Conservation (phyloP, 2,797 vertebrate species). For the Valencia hispanica region DNA sequence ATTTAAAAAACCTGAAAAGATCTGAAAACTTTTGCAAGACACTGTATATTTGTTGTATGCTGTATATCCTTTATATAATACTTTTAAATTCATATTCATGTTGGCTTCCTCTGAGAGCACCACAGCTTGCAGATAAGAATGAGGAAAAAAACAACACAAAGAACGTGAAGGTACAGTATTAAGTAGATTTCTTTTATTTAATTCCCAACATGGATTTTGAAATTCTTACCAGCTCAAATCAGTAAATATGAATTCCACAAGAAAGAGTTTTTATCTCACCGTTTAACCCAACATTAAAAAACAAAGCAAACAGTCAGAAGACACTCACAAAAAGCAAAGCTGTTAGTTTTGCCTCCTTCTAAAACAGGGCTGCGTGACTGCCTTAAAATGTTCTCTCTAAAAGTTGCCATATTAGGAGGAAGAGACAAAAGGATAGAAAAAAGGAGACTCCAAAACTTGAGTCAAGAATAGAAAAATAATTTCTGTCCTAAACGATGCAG, state of each 20-base stretch:
- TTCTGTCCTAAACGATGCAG: slow-evolving; percentile 71
- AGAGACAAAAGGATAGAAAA: slow-evolving; percentile 77
- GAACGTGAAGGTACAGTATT: slow-evolving; percentile 13
- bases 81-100: not conserved
- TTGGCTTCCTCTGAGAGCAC: not conserved
- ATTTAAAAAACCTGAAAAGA: not conserved
- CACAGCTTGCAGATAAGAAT: not conserved
- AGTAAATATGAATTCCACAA: slow-evolving; percentile 44
- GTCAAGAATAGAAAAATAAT: slow-evolving; percentile 85
- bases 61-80: too few species aligned
- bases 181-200: slow-evolving; percentile 59
- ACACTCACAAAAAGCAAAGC: slow-evolving; percentile 79
- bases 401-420: slow-evolving; percentile 52
- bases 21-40: too few species aligned
- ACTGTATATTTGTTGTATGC: not conserved
- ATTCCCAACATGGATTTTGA: slow-evolving; percentile 47
- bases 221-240: slow-evolving; percentile 42
- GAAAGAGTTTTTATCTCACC: slow-evolving; percentile 63
- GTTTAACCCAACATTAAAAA: slow-evolving; percentile 71
- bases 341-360: slow-evolving; percentile 52
- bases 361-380: slow-evolving; percentile 56
- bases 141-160: slow-evolving; percentile 20
- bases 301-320: slow-evolving; percentile 73
- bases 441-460: slow-evolving; percentile 79
- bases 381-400: slow-evolving; percentile 58